Evolutionary conservation across 2,797 vertebrate species (phyloP).

Genomic region (Xiphorhynchus erythropygius): DNA sequence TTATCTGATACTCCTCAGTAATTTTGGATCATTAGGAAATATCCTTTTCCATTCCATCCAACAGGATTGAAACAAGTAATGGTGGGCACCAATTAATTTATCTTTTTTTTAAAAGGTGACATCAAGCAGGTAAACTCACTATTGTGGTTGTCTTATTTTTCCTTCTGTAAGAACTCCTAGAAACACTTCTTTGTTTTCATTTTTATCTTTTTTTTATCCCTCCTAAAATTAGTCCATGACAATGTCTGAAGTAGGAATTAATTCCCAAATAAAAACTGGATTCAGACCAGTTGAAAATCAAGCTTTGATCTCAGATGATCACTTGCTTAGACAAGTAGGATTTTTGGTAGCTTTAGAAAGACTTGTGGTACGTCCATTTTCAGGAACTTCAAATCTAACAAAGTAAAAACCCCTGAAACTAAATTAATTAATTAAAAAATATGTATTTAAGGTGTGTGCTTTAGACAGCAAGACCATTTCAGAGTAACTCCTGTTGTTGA

Average conservation of each 20-base stretch:
- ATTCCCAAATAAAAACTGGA: neutral
- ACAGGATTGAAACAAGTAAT: conserved; percentile 4
- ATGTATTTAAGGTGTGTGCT: neutral
- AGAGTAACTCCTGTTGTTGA: neutral
- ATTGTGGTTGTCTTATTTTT: neutral
- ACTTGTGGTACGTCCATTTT: neutral
- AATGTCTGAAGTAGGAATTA: neutral
- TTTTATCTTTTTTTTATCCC: neutral
- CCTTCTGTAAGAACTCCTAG: neutral
- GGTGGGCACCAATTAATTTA: neutral
- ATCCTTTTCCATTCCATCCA: neutral
- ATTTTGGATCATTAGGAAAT: conserved; percentile 34
- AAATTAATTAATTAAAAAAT: neutral
- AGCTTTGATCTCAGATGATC: neutral
- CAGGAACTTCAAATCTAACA: neutral
- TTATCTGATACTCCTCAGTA: conserved; percentile 14
- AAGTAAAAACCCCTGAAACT: neutral
- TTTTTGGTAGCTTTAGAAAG: neutral
- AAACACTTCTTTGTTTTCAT: neutral
- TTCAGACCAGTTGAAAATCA: neutral
- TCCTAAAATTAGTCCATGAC: neutral
- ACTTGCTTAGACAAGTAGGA: neutral
- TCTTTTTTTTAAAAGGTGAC: neutral
- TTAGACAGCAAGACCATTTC: neutral
- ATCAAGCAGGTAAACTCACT: neutral